phyloP scores from a whole-genome alignment of 1,140 invertebrate genomes.

The Drosophila parvula region DNA sequence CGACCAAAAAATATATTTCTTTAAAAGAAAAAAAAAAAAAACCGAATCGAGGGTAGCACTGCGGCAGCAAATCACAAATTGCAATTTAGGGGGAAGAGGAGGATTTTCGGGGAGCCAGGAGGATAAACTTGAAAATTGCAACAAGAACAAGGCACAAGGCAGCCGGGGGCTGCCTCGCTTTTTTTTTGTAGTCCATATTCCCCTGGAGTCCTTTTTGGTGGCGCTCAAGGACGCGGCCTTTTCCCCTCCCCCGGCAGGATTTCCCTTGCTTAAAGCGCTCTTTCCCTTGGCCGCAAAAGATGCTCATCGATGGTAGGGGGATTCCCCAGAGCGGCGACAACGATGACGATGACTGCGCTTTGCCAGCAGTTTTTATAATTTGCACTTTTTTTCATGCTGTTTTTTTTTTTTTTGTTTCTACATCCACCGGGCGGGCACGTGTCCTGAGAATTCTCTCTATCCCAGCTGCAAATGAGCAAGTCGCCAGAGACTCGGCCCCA shows the following conservation, averaged over 20 bases:
- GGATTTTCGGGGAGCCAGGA: conserved; percentile 1
- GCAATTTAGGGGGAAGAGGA: conserved; percentile 23
- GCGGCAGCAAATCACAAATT: conserved; percentile 48
- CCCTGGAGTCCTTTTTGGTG: conserved; percentile 40
- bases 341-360: conserved; percentile 74
- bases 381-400: conserved; percentile 54
- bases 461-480: conserved; percentile 76
- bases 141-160: conserved; percentile 37
- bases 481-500: conserved; percentile 54
- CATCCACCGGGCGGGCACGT: conserved; percentile 42
- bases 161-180: conserved; percentile 6
- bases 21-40: conserved; percentile 10
- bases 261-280: conserved; percentile 46
- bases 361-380: conserved; percentile 81
- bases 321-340: conserved; percentile 52
- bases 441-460: conserved; percentile 41
- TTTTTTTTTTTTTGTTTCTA: conserved; percentile 16
- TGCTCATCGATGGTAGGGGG: conserved; percentile 18
- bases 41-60: conserved; percentile 26
- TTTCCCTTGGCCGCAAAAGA: conserved; percentile 54
- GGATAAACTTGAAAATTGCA: conserved; percentile 69
- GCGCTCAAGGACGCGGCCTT: conserved; percentile 47
- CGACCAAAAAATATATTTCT: neutral
- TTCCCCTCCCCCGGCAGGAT: neutral
- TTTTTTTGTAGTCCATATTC: conserved; percentile 10